Evolutionary conservation across 2,797 vertebrate genomes (phyloP).

Genomic region (Dipus sagitta): DNA sequence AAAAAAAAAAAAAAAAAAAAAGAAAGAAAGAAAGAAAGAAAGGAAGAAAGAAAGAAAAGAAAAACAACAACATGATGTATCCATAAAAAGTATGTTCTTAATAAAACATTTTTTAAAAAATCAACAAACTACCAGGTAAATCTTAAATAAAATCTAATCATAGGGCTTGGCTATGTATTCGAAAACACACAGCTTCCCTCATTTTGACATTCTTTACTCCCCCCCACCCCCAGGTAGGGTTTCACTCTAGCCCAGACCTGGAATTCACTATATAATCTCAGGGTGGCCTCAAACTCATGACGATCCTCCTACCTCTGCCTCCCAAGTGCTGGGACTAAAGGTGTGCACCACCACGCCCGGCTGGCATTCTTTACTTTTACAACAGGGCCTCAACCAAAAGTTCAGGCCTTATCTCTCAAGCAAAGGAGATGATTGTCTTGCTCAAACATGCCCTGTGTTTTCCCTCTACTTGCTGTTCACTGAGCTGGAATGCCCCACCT

Average conservation of each 20-base stretch:
- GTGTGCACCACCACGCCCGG: too few relatives aligned
- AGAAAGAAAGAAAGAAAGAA: not conserved
- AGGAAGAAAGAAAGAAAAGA: not conserved
- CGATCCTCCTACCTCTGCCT: too few relatives aligned
- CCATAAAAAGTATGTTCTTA: too few relatives aligned
- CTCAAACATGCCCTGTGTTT: slow-evolving; percentile 15
- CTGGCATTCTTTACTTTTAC: slow-evolving; percentile 20
- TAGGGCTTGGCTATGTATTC: not conserved
- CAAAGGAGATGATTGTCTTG: slow-evolving; percentile 20
- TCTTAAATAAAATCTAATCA: not conserved
- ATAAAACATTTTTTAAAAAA: too few relatives aligned
- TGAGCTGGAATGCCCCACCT: not conserved
- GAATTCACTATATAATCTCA: too few relatives aligned
- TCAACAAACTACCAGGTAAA: not conserved
- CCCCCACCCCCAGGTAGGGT: too few relatives aligned
- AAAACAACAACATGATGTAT: too few relatives aligned
- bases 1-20: not conserved
- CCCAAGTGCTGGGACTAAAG: too few relatives aligned
- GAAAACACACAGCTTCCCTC: not conserved
- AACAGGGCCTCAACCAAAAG: not conserved
- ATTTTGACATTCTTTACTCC: too few relatives aligned
- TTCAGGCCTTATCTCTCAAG: slow-evolving; percentile 51
- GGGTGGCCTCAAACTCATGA: too few relatives aligned
- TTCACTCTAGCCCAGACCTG: too few relatives aligned
- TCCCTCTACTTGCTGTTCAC: not conserved